phyloP scores from a whole-genome alignment of 2,113 vertebrate species.

The Zonotrichia leucophrys region DNA sequence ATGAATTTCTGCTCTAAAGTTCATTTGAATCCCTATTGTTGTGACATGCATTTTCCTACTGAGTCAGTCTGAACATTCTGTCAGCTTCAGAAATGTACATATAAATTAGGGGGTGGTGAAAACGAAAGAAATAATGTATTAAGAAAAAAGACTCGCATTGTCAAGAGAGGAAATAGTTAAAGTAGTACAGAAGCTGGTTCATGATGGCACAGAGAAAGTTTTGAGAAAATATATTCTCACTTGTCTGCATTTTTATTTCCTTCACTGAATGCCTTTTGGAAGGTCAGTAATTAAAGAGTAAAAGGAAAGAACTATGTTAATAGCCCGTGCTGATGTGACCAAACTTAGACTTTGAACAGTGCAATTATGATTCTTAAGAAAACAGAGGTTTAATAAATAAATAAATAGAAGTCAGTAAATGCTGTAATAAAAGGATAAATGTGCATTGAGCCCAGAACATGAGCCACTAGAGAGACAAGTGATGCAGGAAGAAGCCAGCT shows the following conservation, averaged over 20 bases:
- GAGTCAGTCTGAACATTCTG: neutral
- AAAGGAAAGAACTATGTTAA: neutral
- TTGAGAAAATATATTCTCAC: neutral
- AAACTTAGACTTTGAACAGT: neutral
- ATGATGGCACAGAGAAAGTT: neutral
- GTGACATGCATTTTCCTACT: neutral
- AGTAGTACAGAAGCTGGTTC: neutral
- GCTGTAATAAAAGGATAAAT: slow-evolving; percentile 44
- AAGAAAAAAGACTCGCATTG: neutral
- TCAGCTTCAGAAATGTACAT: neutral
- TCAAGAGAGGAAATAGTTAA: neutral
- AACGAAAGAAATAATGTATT: neutral
- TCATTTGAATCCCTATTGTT: slow-evolving; percentile 11
- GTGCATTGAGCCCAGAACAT: slow-evolving; percentile 46
- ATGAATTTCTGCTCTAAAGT: neutral
- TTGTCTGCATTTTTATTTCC: neutral
- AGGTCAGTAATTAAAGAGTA: slow-evolving; percentile 23
- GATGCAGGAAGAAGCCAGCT: slow-evolving; percentile 44
- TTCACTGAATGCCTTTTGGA: neutral
- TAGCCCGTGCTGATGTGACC: neutral
- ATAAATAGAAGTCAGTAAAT: slow-evolving; percentile 38
- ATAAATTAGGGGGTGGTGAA: neutral
- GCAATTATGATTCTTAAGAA: slow-evolving; percentile 34
- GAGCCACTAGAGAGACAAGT: slow-evolving; percentile 51
- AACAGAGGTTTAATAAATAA: slow-evolving; percentile 13